These are phyloP conservation scores for Gandaritis pyraliata DNA, from an alignment of 2,888 invertebrate genomes.

Conservation along the genomic window DNA sequence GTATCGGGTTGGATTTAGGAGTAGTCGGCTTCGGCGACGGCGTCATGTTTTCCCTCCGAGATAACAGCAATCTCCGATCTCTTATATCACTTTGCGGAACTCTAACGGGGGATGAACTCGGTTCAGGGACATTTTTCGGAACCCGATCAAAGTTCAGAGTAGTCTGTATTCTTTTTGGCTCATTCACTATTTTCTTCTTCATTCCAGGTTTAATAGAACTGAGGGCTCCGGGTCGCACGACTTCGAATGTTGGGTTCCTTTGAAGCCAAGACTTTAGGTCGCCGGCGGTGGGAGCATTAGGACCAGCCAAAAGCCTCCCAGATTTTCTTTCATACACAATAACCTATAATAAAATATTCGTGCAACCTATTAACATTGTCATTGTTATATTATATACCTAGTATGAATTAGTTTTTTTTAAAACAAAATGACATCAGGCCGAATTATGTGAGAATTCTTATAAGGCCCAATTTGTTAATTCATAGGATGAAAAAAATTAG, in stretches of 20 bases:
- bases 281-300: conserved; percentile 92
- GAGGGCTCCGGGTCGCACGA: conserved; percentile 87
- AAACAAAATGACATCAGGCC: too few relatives aligned
- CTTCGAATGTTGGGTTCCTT: conserved; percentile 94
- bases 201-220: conserved; percentile 74
- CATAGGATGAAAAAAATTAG: too few relatives aligned
- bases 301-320: conserved; percentile 89
- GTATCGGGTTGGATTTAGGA: conserved; percentile 50
- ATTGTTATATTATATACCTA: too few relatives aligned
- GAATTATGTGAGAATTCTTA: too few relatives aligned
- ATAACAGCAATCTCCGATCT: conserved; percentile 51
- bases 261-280: conserved; percentile 93
- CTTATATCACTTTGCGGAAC: conserved; percentile 52
- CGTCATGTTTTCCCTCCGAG: conserved; percentile 58
- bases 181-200: conserved; percentile 61
- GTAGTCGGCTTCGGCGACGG: conserved; percentile 47
- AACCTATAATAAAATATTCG: conserved; percentile 71
- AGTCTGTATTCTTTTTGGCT: conserved; percentile 73
- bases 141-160: conserved; percentile 77
- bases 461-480: too few relatives aligned
- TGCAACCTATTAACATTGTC: neutral
- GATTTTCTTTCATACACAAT: conserved; percentile 93
- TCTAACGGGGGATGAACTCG: conserved; percentile 50
- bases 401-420: too few relatives aligned
- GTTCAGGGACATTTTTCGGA: conserved; percentile 59